Conservation (phyloP, 2,888 invertebrate genomes). For the Sphaerophoria taeniata region DNA sequence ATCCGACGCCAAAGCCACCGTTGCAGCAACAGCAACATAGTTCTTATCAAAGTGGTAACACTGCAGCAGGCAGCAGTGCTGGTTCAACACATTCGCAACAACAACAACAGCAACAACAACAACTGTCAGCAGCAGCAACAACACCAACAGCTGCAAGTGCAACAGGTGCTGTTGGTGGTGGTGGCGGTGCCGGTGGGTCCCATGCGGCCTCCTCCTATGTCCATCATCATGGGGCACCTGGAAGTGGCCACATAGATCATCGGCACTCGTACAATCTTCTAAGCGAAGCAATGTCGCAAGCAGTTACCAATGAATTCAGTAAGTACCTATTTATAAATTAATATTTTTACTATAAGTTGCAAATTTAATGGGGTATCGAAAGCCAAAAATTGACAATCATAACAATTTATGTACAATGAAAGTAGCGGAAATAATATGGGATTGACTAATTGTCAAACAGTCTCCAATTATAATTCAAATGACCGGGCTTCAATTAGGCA, state of each 20-base stretch:
- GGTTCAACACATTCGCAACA: conserved; percentile 39
- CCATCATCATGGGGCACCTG: conserved; percentile 76
- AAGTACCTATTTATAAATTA: conserved; percentile 77
- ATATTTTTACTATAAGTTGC: conserved; percentile 1
- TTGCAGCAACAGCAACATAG: conserved; percentile 59
- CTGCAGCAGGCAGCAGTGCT: conserved; percentile 51
- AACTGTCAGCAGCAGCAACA: conserved; percentile 49
- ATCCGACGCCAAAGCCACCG: conserved; percentile 54
- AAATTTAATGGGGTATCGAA: background rate
- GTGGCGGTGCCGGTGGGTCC: conserved; percentile 67
- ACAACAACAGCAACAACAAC: conserved; percentile 44
- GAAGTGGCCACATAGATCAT: conserved; percentile 78
- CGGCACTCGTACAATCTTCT: conserved; percentile 83
- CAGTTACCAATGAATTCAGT: conserved; percentile 85
- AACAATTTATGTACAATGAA: background rate
- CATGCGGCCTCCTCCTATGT: conserved; percentile 72
- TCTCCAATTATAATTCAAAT: background rate
- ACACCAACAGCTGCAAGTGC: conserved; percentile 54
- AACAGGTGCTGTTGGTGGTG: conserved; percentile 65
- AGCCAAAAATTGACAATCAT: background rate
- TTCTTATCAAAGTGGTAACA: conserved; percentile 51
- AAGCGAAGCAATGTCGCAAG: conserved; percentile 85
- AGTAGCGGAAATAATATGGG: background rate
- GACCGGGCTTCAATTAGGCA: background rate
- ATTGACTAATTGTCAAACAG: background rate